Percentiles rank a stretch among this genome's conserved stretches.
phyloP scores from a whole-genome alignment of 2,797 vertebrate genomes.

The Muscicapa striata region DNA sequence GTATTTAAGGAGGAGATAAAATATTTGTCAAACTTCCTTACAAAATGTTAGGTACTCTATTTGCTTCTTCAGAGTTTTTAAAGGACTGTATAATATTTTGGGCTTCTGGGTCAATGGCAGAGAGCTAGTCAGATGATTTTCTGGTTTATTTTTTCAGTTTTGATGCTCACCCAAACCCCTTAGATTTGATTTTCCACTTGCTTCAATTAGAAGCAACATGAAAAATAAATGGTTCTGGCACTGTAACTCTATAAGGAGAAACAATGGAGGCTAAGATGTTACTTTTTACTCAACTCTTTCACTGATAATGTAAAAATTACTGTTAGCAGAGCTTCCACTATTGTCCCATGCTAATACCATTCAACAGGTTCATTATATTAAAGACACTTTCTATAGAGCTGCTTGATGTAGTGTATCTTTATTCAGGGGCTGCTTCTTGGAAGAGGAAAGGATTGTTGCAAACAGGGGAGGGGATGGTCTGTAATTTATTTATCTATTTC shows the following conservation, averaged over 20 bases:
- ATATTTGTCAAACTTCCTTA: not conserved
- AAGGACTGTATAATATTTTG: not conserved
- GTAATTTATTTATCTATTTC: not conserved
- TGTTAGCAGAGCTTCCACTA: not conserved
- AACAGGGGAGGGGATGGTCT: not conserved
- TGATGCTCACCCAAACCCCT: not conserved
- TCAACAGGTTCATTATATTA: not conserved
- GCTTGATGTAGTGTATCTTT: not conserved
- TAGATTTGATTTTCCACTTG: not conserved
- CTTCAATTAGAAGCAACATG: not conserved
- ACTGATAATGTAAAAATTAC: not conserved
- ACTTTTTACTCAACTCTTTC: not conserved
- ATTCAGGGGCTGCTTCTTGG: not conserved
- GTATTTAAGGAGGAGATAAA: not conserved
- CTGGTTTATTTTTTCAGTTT: not conserved
- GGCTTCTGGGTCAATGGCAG: not conserved
- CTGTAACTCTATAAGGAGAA: not conserved
- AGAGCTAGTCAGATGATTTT: not conserved
- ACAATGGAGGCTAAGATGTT: not conserved
- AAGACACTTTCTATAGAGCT: not conserved
- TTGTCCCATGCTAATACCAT: not conserved
- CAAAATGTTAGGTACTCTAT: not conserved
- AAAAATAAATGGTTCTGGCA: not conserved
- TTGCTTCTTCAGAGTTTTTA: not conserved
- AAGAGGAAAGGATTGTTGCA: not conserved